A percentile compares a stretch with the other conserved stretches of the same genome.
Evolutionary conservation across 2,888 invertebrate species (phyloP).

Genomic region (Ophion ventricosus): DNA sequence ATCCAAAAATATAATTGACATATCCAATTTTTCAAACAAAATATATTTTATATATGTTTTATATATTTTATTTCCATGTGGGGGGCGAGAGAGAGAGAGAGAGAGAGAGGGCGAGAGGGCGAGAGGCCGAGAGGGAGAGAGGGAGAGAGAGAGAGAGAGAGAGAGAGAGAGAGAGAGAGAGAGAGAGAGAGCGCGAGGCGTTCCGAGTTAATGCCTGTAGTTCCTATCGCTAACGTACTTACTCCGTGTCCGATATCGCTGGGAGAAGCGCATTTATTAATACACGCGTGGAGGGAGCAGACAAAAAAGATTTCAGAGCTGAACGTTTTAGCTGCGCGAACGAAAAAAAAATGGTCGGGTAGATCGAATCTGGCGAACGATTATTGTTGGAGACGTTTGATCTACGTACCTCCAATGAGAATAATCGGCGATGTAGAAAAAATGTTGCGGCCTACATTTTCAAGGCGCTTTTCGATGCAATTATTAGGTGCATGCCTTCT

Average conservation of each 20-base stretch:
- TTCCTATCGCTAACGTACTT: constrained; percentile 2
- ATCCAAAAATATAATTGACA: too few relatives aligned
- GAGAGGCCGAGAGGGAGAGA: too few relatives aligned
- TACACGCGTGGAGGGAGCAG: constrained; percentile 20
- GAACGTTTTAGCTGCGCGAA: neutral
- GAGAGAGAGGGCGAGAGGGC: neutral
- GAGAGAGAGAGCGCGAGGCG: neutral
- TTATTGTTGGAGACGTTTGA: neutral
- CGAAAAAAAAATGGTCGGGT: neutral
- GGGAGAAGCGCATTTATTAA: constrained; percentile 51
- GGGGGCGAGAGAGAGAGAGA: neutral
- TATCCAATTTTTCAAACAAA: too few relatives aligned
- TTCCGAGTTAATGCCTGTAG: constrained; percentile 54
- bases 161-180: neutral
- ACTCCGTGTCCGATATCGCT: constrained; percentile 23
- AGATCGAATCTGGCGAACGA: neutral
- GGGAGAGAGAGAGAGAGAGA: neutral
- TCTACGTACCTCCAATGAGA: neutral
- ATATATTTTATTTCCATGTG: too few relatives aligned
- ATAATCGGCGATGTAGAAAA: neutral
- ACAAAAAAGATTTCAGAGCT: neutral
- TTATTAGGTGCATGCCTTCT: constrained; percentile 12
- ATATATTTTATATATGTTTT: too few relatives aligned
- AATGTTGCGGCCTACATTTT: constrained; percentile 18
- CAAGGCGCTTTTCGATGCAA: constrained; percentile 15